Base-by-base conservation (phyloP, 2,797 vertebrate genomes). In the Nyctibius grandis region DNA sequence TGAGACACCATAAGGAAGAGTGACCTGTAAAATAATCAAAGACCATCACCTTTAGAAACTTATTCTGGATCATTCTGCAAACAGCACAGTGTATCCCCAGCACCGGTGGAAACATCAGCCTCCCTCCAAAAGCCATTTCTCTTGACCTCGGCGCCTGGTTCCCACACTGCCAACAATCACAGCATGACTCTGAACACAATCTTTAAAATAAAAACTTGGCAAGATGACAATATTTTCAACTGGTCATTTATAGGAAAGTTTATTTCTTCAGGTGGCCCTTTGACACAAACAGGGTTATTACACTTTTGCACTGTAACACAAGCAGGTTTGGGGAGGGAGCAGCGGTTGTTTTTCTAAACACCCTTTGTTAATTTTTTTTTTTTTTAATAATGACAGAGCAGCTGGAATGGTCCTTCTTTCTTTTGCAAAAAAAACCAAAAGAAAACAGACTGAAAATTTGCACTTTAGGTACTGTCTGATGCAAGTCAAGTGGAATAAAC, bases 101-200 rank as follows among this genome's bases (percentile, higher is more conserved):
- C 33, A 29, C 18, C 11, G 21, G 63, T 54, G 60, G 17, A 9
- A 94, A 28, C 38, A 38, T 1, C 75, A 36, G 9, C 25, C 36
- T 67, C 56, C 15, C 59, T 13, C 54, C 42, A 54, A 51, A 74
- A 67, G 1, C n/a, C 12, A 4, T 5, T 75, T 45, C 42, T 40
- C 54, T 48, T 61, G n/a, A 29, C n/a, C 31, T 53, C 0, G 0
- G 9, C 4, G 28, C 40, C 42, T 1, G 0, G n/a, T 33, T 67
- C 64, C 77, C 59, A 47, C 15, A 17, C 29, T 65, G 63, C 63
- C 77, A 81, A 2, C 0, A 28, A 25, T 36, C 74, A 54, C 73
- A 56, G 33, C 70, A 28, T 1, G 31, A 33, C 63, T 42, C 77
- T 40, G 20, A 64, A 78, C 20, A 51, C 23, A 15, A 72, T 6